Evolutionary conservation across 30 jellyfish, hydroid and myxozoan species (phyloP).

Genomic region (Cassiopea andromeda): DNA sequence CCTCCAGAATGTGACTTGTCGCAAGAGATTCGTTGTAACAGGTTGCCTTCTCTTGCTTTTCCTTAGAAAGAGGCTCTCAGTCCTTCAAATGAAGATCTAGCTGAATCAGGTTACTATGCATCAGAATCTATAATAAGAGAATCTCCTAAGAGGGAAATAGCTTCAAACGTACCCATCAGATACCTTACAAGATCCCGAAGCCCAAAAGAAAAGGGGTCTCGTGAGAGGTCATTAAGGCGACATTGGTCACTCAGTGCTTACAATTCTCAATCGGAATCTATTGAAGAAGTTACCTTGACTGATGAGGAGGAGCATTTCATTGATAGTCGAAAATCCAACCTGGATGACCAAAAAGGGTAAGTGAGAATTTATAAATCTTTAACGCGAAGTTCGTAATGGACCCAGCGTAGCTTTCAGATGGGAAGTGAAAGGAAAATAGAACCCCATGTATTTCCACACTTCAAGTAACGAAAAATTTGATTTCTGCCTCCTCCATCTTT

Average conservation of each 20-base stretch:
- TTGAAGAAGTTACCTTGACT: constrained; percentile 37
- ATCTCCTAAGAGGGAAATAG: constrained; percentile 47
- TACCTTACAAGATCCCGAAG: constrained; percentile 69
- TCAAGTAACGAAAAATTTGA: too few species aligned
- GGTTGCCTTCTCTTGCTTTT: neutral
- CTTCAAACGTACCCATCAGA: constrained; percentile 40
- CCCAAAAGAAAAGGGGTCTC: constrained; percentile 44
- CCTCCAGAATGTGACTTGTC: neutral
- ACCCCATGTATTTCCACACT: too few species aligned
- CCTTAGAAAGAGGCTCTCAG: constrained; percentile 44
- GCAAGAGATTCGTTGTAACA: neutral
- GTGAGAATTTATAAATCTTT: neutral
- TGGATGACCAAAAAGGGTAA: constrained; percentile 30
- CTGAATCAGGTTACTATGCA: constrained; percentile 78
- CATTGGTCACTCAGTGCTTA: constrained; percentile 67
- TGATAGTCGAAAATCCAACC: constrained; percentile 25
- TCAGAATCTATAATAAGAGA: constrained; percentile 60
- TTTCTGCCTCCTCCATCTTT: too few species aligned
- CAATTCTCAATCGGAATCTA: constrained; percentile 38
- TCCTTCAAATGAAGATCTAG: constrained; percentile 63
- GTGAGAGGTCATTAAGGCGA: neutral
- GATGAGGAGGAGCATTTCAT: neutral
- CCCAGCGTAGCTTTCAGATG: too few species aligned
- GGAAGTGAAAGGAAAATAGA: too few species aligned
- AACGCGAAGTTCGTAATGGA: too few species aligned